A percentile compares a stretch with the other conserved stretches of the same genome.
Evolutionary conservation across 2,888 invertebrate genomes (phyloP).

Genomic region (Aricia artaxerxes): DNA sequence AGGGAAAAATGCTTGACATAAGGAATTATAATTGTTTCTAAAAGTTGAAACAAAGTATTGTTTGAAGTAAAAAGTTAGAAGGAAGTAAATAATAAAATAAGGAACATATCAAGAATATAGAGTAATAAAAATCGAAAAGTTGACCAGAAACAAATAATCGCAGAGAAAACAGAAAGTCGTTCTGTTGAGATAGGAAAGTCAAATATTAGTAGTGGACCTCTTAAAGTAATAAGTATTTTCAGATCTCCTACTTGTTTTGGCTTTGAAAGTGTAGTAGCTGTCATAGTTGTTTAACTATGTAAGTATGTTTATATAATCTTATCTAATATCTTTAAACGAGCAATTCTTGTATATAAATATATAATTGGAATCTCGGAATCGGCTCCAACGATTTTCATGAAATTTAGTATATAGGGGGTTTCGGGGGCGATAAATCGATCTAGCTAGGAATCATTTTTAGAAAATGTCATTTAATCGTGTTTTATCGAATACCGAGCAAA

Average conservation of each 20-base stretch:
- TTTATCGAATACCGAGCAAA: no score
- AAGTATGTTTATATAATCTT: no score
- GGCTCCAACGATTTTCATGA: no score
- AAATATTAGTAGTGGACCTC: constrained; percentile 5
- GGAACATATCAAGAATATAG: background rate
- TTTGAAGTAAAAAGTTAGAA: background rate
- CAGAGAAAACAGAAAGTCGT: background rate
- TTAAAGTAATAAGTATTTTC: constrained; percentile 9
- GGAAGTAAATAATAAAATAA: background rate
- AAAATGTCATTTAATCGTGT: no score
- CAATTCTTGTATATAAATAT: no score
- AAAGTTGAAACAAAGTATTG: background rate
- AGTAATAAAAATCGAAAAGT: background rate
- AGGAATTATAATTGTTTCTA: background rate
- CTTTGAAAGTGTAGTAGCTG: background rate
- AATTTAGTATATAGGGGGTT: no score
- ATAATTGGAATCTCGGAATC: no score
- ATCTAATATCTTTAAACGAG: no score
- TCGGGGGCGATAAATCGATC: no score
- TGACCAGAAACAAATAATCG: constrained; percentile 11
- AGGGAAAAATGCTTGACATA: no score
- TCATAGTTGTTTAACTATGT: no score
- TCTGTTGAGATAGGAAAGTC: background rate
- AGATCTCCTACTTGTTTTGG: background rate
- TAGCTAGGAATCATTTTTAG: no score